Percentiles rank a stretch among this genome's conserved stretches.
Evolutionary conservation across 1,140 invertebrate genomes (phyloP).

Genomic region (Batillaria attramentaria): DNA sequence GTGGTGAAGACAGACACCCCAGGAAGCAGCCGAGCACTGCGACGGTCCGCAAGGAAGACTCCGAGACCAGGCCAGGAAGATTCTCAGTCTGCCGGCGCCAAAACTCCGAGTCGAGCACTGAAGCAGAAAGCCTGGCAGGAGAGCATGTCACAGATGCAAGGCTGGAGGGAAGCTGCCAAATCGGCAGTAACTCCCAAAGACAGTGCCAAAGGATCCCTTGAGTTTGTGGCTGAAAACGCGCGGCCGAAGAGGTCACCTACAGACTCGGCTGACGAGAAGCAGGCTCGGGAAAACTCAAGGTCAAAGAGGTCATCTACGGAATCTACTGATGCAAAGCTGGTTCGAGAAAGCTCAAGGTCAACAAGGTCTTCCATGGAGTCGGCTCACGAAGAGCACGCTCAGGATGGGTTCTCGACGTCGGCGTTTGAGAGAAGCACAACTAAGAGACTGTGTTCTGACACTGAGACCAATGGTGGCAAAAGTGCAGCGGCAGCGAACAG

Average conservation of each 20-base stretch:
- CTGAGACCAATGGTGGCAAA: no score
- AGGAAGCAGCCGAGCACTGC: conserved; percentile 9
- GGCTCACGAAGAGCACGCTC: no score
- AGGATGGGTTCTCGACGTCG: no score
- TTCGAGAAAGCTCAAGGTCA: no score
- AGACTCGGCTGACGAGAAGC: background rate
- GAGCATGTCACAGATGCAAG: conserved; percentile 18
- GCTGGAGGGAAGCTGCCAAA: background rate
- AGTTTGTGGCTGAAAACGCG: background rate
- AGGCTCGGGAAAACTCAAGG: background rate
- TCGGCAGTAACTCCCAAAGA: background rate
- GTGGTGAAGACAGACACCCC: conserved; percentile 28
- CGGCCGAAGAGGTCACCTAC: background rate
- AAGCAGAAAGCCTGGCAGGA: conserved; percentile 4
- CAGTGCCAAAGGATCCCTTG: background rate
- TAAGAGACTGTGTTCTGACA: no score
- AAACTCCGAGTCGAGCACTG: background rate
- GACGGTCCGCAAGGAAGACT: conserved; percentile 13
- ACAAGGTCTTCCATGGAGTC: no score
- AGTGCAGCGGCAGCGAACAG: no score
- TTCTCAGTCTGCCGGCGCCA: background rate
- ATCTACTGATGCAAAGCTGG: no score
- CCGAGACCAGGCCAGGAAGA: background rate
- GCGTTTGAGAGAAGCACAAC: no score
- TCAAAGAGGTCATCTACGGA: no score